These are phyloP conservation scores for Melanophora roralis DNA, from an alignment of 2,888 invertebrate species.

Conservation along the genomic window DNA sequence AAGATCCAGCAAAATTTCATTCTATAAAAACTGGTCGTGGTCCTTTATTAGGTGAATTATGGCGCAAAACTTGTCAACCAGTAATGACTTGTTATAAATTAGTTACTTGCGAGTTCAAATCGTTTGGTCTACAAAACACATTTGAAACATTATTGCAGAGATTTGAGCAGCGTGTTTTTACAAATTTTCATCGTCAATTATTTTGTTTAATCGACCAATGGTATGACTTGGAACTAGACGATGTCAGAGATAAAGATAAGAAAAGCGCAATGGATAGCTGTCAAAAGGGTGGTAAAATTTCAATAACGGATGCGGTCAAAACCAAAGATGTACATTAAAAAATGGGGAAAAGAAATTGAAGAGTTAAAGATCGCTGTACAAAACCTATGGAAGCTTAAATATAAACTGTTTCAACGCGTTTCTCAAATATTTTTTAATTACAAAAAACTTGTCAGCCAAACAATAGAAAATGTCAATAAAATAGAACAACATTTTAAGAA, in stretches of 20 bases:
- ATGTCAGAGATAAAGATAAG: constrained; percentile 96
- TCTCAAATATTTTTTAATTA: no score
- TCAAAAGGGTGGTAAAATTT: not conserved
- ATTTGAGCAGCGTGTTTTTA: constrained; percentile 94
- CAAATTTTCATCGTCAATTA: constrained; percentile 99
- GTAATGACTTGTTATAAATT: constrained; percentile 99
- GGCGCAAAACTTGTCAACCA: constrained; percentile 87
- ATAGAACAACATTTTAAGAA: no score
- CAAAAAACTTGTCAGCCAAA: no score
- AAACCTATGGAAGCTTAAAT: no score
- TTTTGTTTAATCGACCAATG: constrained; percentile 99
- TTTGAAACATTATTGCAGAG: constrained; percentile 96
- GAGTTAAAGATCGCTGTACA: no score
- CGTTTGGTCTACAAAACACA: constrained; percentile 94
- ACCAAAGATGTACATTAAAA: not conserved
- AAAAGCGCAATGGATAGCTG: constrained; percentile 73
- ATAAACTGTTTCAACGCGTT: no score
- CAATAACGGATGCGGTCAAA: not conserved
- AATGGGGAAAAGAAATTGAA: no score
- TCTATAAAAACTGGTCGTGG: constrained; percentile 96
- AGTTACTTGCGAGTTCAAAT: constrained; percentile 98
- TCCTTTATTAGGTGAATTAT: constrained; percentile 86
- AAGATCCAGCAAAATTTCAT: constrained; percentile 88
- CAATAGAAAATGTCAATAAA: not conserved
- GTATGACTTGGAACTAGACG: constrained; percentile 97